These are phyloP conservation scores for Zosterops hypoxanthus DNA, from an alignment of 2,113 vertebrate genomes.

Conservation along the genomic window DNA sequence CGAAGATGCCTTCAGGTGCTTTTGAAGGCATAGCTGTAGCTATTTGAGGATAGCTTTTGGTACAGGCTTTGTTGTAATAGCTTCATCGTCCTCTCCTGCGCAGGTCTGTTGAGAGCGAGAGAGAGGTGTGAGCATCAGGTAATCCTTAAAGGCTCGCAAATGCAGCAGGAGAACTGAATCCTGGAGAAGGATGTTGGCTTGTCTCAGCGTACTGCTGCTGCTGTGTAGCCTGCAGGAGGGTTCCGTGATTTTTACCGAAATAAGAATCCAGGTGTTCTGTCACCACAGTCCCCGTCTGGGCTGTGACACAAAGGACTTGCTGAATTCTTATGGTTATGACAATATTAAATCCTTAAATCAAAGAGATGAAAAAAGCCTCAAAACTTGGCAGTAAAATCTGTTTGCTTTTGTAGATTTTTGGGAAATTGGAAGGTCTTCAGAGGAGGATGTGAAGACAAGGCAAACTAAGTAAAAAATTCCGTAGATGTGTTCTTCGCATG, in stretches of 20 bases:
- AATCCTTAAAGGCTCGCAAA: neutral
- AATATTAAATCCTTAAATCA: neutral
- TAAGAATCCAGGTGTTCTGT: neutral
- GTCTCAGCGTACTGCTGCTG: neutral
- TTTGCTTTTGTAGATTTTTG: neutral
- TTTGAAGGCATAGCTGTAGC: neutral
- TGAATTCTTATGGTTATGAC: neutral
- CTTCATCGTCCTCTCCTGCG: neutral
- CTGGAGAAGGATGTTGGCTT: neutral
- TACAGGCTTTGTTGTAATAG: neutral
- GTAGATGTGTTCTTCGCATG: rapidly evolving
- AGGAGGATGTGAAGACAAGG: neutral
- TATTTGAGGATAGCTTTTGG: neutral
- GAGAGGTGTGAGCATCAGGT: neutral
- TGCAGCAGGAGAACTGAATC: neutral
- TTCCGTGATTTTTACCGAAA: neutral
- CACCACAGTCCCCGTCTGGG: neutral
- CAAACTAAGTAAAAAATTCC: neutral
- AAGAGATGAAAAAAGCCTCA: neutral
- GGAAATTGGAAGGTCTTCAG: neutral
- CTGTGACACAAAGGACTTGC: neutral
- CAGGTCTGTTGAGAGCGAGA: neutral
- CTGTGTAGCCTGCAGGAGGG: neutral
- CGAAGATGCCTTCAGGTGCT: neutral
- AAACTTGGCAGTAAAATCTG: neutral